Percentiles rank a stretch among this genome's conserved stretches.
Evolutionary conservation across 2,113 vertebrate species (phyloP).

Genomic region (Eonycteris spelaea): DNA sequence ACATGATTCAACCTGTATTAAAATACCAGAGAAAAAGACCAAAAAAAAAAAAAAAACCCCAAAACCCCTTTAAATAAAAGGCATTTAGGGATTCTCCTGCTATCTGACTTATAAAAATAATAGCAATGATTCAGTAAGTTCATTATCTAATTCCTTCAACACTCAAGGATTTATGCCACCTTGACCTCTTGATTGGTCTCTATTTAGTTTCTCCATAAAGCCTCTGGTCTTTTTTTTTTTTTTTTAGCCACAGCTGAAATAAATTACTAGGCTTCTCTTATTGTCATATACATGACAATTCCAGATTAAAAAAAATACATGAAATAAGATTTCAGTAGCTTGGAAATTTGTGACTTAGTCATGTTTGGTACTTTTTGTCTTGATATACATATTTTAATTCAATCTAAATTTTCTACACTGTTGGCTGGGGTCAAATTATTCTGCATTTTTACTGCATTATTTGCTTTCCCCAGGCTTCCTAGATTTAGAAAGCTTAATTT

Average conservation of each 20-base stretch:
- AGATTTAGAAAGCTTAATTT: background rate
- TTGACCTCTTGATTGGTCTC: background rate
- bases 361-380: constrained; percentile 23
- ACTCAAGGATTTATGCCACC: background rate
- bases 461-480: background rate
- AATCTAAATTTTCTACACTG: background rate
- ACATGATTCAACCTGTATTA: constrained; percentile 34
- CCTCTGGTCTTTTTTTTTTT: background rate
- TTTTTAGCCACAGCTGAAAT: constrained; percentile 32
- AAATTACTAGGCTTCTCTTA: background rate
- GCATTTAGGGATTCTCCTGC: background rate
- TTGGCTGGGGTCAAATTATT: background rate
- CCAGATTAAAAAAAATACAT: background rate
- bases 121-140: background rate
- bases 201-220: background rate
- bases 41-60: background rate
- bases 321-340: background rate
- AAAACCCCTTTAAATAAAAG: constrained; percentile 19
- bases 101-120: constrained; percentile 50
- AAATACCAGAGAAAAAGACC: background rate
- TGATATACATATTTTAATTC: background rate
- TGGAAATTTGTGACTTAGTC: background rate
- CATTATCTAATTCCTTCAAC: constrained; percentile 31
- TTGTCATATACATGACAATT: background rate
- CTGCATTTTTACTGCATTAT: background rate